phyloP scores from a whole-genome alignment of 30 jellyfish, hydroid and myxozoan genomes.

The Hydractinia symbiolongicarpus region DNA sequence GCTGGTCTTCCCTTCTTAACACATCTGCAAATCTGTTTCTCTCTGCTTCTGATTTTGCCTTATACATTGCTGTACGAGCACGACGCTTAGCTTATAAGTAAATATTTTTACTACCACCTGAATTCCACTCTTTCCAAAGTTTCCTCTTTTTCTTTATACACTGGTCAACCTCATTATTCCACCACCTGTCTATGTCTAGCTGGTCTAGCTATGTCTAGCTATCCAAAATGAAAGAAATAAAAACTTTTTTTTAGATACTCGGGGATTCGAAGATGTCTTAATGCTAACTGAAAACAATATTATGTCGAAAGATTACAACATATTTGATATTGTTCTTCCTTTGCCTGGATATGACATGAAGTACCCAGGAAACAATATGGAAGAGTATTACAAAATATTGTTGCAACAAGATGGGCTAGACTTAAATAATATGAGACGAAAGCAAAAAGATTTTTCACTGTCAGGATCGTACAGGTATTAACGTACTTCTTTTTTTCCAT shows the following conservation, averaged over 20 bases:
- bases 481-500: neutral
- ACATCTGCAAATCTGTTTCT: no score
- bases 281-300: slow-evolving; percentile 62
- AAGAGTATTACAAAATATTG: slow-evolving; percentile 39
- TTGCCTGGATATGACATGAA: slow-evolving; percentile 95
- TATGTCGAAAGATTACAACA: slow-evolving; percentile 27
- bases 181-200: no score
- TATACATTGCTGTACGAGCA: no score
- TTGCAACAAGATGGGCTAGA: slow-evolving; percentile 57
- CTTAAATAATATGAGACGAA: slow-evolving; percentile 49
- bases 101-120: no score
- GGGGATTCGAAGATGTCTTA: slow-evolving; percentile 16
- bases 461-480: slow-evolving; percentile 92
- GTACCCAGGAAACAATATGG: slow-evolving; percentile 44
- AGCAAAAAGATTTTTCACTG: slow-evolving; percentile 68
- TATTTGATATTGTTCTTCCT: slow-evolving; percentile 84
- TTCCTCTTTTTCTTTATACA: no score
- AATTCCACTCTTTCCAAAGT: no score
- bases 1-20: no score
- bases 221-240: no score
- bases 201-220: no score
- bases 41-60: no score
- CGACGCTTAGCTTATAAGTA: no score
- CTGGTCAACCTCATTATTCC: no score
- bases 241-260: slow-evolving; percentile 15